Evolutionary conservation across 1,140 invertebrate genomes (phyloP).

Genomic region (Dinoponera quadriceps): DNA sequence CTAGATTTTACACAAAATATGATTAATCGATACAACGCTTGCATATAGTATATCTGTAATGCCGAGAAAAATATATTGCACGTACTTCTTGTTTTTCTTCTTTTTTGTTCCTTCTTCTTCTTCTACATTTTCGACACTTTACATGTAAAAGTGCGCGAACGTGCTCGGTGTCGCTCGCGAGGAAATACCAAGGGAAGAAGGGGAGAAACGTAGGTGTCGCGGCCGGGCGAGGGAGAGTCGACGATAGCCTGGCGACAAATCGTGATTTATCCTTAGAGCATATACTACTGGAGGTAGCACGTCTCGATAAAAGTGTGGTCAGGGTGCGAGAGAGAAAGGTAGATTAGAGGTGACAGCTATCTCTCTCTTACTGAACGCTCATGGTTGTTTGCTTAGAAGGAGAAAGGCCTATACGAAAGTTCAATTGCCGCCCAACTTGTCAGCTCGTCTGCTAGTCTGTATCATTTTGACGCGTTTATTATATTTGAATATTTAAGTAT

Average conservation of each 20-base stretch:
- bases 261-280: conserved; percentile 55
- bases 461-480: no score
- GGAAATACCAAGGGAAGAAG: not conserved
- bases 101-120: no score
- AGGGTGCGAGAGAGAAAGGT: no score
- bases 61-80: conserved; percentile 72
- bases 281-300: no score
- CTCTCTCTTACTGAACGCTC: no score
- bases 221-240: conserved; percentile 4
- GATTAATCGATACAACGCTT: conserved; percentile 67
- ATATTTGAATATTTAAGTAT: no score
- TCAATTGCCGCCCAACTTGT: no score
- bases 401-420: no score
- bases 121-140: conserved; percentile 54
- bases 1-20: conserved; percentile 75
- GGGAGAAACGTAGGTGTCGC: conserved; percentile 8
- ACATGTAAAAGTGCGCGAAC: conserved; percentile 42
- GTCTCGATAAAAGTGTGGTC: no score
- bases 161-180: conserved; percentile 21
- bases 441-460: no score
- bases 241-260: conserved; percentile 32
- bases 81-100: not conserved
- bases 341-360: no score
- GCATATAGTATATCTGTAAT: conserved; percentile 63
- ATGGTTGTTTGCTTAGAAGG: no score